Base-by-base conservation (phyloP, 2,797 vertebrate genomes). In the Takifugu rubripes region DNA sequence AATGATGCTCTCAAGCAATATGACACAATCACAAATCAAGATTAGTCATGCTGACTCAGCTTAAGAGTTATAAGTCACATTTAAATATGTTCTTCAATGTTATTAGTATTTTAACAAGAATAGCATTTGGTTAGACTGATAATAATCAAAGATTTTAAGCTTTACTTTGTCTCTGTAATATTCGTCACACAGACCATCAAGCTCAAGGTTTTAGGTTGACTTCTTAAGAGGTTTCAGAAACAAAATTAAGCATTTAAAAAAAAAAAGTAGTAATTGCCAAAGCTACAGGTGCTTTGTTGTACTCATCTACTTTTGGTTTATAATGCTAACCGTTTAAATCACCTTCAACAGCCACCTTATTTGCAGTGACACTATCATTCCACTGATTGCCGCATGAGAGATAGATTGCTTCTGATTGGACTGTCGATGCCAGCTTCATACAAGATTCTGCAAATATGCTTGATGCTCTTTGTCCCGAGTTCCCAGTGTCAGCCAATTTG, bases 301-400 rank as follows among this genome's bases (percentile, higher is more conserved):
- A 65, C 75, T 50, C 84, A 76, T 77, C 72, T 78, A 75, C 75
- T 58, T 43, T 77, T 71, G 59, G 79, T 85, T 87, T 74, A 85
- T 79, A 84, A 86, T 87, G 89, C 84, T 89, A 85, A 89, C 86
- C 78, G 80, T 88, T 90, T 75, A 89, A 92, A 91, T 93, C 92
- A 93, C 92, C 92, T 92, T 91, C 81, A 89, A 90, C 89, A 89
- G 89, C 90, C 89, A 93, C 91, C 87, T 90, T 92, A 91, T 88
- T 85, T 82, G 85, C 77, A 84, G 87, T 84, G 80, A 85, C 85
- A 82, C 83, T 82, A 68, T 87, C 89, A 74, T 75, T 83, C 85
- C 80, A 85, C 60, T 82, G 77, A 81, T 73, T 83, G 51, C 84
- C 82, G 78, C 70, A 80, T 63, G 84, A 84, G 55, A 81, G 77